Evolutionary conservation across 1,140 invertebrate genomes (phyloP), one percentile per base, ranked within the genome.

Genomic region (Heterodera schachtii): DNA sequence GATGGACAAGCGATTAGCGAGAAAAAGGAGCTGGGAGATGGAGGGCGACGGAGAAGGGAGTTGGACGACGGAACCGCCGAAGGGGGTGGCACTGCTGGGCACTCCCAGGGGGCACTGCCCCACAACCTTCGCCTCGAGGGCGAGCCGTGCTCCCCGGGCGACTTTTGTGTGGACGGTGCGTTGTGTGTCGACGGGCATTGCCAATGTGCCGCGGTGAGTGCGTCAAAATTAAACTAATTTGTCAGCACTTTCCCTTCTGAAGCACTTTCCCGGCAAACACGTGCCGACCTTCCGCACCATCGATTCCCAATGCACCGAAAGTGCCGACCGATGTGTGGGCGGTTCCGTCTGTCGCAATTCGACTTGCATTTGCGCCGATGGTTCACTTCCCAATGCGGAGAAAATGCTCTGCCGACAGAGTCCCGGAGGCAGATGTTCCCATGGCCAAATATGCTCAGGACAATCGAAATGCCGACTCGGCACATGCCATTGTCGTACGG

Each of bases 141-240:
- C 19, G 84, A 85, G 19, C 77, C 85, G 5, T 85, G 84, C 57
- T 13, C 43, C 9, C 64, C 84, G 47, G 84, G 82, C 9, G 84
- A 85, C 41, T 57, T 86, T 75, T 85, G 84, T 46, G 43, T 82
- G 57, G 79, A 85, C 43, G 84, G 85, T 41, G 85, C 85, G 8
- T 43, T 64, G 13, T 85, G 84, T 67, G 67, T 86, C 13, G 67
- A 80, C 49, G 75, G 75, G 47, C 46, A 73, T 44, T 85, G 84
- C 43, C 43, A 44, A 44, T 86, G 84, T 66, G 73, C 79, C 21
- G 19, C 57, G 9, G 84, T 80, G 21, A 82, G 75, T 79, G 19
- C 44, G 41, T 75, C 64, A 52, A 46, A 84, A 78, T 21, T 21
- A 67, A 41, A 41, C n/a, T 3, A n/a, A 49, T 43, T 69, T 52